Base-by-base conservation (phyloP, 2,888 invertebrate species). In the Argynnis bischoffii region DNA sequence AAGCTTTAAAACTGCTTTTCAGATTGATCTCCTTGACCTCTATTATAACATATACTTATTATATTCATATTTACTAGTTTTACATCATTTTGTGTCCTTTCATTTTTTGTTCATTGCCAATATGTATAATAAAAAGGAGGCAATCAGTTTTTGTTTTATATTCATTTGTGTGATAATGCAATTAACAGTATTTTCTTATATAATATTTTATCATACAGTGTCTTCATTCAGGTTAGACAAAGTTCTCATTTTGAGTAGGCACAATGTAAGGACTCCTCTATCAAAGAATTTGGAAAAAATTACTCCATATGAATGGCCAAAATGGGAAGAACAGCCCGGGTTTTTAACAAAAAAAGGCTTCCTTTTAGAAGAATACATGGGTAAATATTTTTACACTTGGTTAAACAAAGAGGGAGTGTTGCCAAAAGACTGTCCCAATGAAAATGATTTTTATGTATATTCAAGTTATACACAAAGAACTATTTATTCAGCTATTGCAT, bases 391-490 rank as follows among this genome's bases (percentile, higher is more conserved):
- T 61, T 67, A 65, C 48, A 47, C 56, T 55, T 89, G 88, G 89
- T 61, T 90, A 3, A 73, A 70, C 1, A 64, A 72, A 1, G 77
- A 81, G 63, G 74, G 77, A 0, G 70, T 89, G 0, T 69, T 87
- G 1, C 54, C 73, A 2, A 68, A 76, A 15, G 70, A 70, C 0
- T 89, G 89, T 73, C 90, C 91, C 0, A 69, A 73, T 2, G 80
- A 86, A 69, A 76, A 85, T 16, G 76, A 75, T 5, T 83, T 91
- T 63, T 90, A 79, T 80, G 83, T 86, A 2, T 90, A 91, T 74
- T 82, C 92, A 0, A 89, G 91, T 72, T 81, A 78, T 0, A 81
- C 86, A 13, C 86, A 92, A 76, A 75, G 92, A 55, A 88, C 92
- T 2, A 77, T 81, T 61, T 82, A 78, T 21, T 88, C 91, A 0